phyloP scores from a whole-genome alignment of 2,888 invertebrate genomes.

The Chrysomela aeneicollis region DNA sequence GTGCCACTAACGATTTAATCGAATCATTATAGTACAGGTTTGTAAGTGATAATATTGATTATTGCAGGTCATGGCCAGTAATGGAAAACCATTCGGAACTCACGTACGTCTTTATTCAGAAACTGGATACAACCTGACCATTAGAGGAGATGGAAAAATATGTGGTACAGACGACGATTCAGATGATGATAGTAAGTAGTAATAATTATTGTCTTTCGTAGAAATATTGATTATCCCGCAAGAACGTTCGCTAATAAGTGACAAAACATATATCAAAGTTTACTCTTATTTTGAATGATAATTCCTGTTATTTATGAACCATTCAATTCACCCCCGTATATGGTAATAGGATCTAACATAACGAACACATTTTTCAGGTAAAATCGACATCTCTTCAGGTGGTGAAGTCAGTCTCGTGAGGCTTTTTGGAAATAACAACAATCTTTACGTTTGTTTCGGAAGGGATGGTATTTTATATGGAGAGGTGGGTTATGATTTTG shows the following conservation, averaged over 20 bases:
- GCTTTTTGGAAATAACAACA: conserved; percentile 63
- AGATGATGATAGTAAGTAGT: conserved; percentile 62
- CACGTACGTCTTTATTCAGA: conserved; percentile 65
- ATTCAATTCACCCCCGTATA: no score
- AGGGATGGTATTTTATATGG: conserved; percentile 65
- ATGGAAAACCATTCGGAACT: conserved; percentile 60
- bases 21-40: no score
- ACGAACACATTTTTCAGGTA: no score
- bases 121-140: conserved; percentile 65
- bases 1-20: no score
- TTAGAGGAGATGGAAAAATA: conserved; percentile 63
- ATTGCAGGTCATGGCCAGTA: conserved; percentile 28
- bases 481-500: conserved; percentile 59
- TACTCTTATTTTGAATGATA: no score
- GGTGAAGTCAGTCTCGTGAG: conserved; percentile 63
- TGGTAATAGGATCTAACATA: no score
- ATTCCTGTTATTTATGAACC: no score
- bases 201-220: no score
- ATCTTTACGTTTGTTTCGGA: conserved; percentile 65
- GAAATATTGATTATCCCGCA: no score
- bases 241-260: no score
- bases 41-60: neutral
- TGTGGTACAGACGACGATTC: conserved; percentile 63
- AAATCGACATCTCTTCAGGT: conserved; percentile 62
- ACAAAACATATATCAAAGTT: no score